Evolutionary conservation across 2,888 invertebrate species (phyloP), one percentile per base, ranked within the genome.

Genomic region (Erpobdella octoculata): DNA sequence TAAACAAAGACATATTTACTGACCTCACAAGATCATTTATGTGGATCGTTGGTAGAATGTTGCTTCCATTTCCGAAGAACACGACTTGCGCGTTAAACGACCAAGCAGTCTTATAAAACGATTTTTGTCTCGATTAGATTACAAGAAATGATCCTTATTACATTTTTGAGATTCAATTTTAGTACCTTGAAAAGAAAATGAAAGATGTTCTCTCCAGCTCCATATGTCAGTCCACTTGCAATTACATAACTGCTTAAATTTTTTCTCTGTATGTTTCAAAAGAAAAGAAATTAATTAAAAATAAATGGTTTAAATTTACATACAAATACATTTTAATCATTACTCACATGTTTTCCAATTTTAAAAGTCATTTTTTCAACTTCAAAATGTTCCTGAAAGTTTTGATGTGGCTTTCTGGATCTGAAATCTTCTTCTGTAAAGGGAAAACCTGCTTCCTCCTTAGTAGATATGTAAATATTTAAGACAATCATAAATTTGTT

Each of bases 351-450:
- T 53, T 53, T 53, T n/a, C n/a, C 8, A 28, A 53, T 21, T 15
- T 28, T 53, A 21, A 53, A 25, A 6, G 28, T 28, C 53, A 53
- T 53, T n/a, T n/a, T 53, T n/a, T 53, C 53, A 21, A 53, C 9
- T 53, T 53, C 21, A 8, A 53, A 15, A 4, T 53, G 53, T 53
- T 12, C 21, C 8, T n/a, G n/a, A 28, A 53, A 53, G 53, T 53
- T 21, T n/a, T 21, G 6, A 53, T 53, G 53, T 18, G 53, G 53
- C 28, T 53, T 53, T 28, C 53, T 53, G 5, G 53, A 53, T 15
- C 53, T 53, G 53, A 18, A 53, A n/a, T 53, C 53, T 53, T 53
- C 53, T 53, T 53, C 53, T 9, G 53, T 53, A 28, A 53, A 28
- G 28, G 53, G 53, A 21, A 53, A 25, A 4, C 28, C 53, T n/a